Percentiles rank a stretch among this genome's conserved stretches.
phyloP scores from a whole-genome alignment of 2,888 invertebrate species.

The Tillus elongatus region DNA sequence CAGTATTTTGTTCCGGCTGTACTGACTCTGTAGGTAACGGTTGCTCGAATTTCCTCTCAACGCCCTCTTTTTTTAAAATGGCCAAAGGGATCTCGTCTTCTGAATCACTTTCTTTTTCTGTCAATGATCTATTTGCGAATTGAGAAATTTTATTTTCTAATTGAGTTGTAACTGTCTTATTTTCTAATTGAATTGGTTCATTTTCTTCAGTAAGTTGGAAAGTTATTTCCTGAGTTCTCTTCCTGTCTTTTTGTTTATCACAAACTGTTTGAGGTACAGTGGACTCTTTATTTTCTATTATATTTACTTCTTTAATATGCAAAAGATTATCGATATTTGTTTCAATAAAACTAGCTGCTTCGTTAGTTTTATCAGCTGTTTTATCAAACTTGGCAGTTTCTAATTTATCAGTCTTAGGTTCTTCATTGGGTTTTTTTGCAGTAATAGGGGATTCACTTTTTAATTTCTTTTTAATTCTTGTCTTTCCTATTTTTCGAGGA shows the following conservation, averaged over 20 bases:
- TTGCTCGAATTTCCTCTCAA: background rate
- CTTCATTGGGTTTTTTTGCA: constrained; percentile 1
- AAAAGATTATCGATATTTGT: constrained; percentile 19
- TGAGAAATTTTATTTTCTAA: too few species aligned
- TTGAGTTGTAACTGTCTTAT: constrained; percentile 1
- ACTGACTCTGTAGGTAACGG: too few species aligned
- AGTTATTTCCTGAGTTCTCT: background rate
- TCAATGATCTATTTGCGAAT: too few species aligned
- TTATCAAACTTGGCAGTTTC: constrained; percentile 5
- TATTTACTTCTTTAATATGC: constrained; percentile 14
- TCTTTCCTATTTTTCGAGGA: constrained; percentile 3
- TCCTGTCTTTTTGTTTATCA: background rate
- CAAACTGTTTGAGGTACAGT: too few species aligned
- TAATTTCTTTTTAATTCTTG: constrained; percentile 8
- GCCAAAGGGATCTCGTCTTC: constrained; percentile 29
- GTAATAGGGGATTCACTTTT: too few species aligned
- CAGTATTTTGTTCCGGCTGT: too few species aligned
- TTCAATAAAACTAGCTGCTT: constrained; percentile 18
- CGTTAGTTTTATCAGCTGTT: constrained; percentile 12
- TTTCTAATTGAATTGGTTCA: constrained; percentile 9
- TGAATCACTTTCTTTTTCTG: constrained; percentile 20
- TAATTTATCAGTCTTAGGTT: constrained; percentile 11
- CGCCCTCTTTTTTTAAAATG: constrained; percentile 3
- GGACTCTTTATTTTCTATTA: background rate
- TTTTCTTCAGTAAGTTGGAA: background rate